Evolutionary conservation across 37 sponge, comb jelly and placozoan genomes (phyloP).

Genomic region (Crambe crambe): DNA sequence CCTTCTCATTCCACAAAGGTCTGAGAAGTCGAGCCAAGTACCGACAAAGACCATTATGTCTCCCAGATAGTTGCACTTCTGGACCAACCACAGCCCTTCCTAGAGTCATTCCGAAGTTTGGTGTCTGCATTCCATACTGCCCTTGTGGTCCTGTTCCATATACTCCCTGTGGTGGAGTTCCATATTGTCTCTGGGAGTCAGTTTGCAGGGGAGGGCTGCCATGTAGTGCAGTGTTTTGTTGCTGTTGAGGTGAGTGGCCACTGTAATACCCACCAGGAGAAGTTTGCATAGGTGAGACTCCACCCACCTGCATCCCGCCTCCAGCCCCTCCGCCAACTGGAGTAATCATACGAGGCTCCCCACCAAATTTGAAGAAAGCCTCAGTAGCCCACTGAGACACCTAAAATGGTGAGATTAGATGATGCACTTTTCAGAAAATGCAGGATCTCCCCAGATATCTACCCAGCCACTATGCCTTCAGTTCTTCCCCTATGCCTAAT

Average conservation of each 20-base stretch:
- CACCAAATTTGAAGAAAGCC: conserved; percentile 93
- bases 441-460: neutral
- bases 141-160: conserved; percentile 1
- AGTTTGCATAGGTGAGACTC: conserved; percentile 1
- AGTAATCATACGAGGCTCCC: conserved; percentile 82
- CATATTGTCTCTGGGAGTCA: too few species aligned
- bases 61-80: conserved; percentile 84
- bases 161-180: conserved; percentile 3
- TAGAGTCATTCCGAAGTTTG: conserved; percentile 30
- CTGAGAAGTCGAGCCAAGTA: conserved; percentile 84
- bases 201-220: neutral
- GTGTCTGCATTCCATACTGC: conserved; percentile 16
- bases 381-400: conserved; percentile 62
- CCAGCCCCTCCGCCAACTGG: conserved; percentile 36
- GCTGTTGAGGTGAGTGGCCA: neutral
- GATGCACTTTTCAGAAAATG: neutral
- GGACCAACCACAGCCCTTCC: conserved; percentile 88
- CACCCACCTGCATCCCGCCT: neutral
- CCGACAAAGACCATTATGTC: conserved; percentile 81
- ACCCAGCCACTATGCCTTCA: too few species aligned
- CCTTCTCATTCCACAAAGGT: conserved; percentile 62
- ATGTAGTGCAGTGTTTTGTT: neutral
- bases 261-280: neutral
- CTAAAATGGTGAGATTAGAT: neutral
- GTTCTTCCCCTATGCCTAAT: too few species aligned